Evolutionary conservation across 2,113 vertebrate species (phyloP).

Genomic region (Coracopsis vasa): DNA sequence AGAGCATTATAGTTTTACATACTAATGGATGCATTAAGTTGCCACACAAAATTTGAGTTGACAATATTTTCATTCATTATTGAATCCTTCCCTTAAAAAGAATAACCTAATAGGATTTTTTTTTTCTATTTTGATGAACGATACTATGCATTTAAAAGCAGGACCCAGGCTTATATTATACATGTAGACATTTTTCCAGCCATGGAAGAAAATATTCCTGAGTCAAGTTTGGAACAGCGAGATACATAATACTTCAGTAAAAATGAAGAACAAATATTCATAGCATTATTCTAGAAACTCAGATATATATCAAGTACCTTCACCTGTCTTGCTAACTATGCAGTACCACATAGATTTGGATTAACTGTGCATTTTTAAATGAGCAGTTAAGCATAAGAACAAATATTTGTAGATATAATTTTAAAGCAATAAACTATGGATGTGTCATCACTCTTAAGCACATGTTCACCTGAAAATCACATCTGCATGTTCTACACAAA

Average conservation of each 20-base stretch:
- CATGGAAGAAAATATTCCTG: background rate
- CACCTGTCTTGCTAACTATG: background rate
- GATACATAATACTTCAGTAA: background rate
- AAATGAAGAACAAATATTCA: background rate
- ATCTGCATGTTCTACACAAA: background rate
- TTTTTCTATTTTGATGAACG: background rate
- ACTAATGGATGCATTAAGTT: conserved; percentile 51
- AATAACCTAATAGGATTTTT: background rate
- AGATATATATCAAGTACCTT: background rate
- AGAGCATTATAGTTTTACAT: conserved; percentile 45
- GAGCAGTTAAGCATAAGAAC: background rate
- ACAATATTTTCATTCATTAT: conserved; percentile 34
- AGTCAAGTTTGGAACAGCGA: background rate
- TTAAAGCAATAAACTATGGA: background rate
- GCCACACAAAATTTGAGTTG: conserved; percentile 19
- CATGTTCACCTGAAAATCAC: background rate
- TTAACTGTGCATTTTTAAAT: background rate
- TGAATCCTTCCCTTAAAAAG: background rate
- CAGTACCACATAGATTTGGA: background rate
- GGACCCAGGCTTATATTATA: background rate
- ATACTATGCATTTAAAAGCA: background rate
- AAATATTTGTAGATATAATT: background rate
- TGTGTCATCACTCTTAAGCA: background rate
- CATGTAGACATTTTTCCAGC: background rate
- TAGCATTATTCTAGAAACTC: background rate